Evolutionary conservation across 2,113 vertebrate genomes (phyloP).

Genomic region (Maccullochella peelii): DNA sequence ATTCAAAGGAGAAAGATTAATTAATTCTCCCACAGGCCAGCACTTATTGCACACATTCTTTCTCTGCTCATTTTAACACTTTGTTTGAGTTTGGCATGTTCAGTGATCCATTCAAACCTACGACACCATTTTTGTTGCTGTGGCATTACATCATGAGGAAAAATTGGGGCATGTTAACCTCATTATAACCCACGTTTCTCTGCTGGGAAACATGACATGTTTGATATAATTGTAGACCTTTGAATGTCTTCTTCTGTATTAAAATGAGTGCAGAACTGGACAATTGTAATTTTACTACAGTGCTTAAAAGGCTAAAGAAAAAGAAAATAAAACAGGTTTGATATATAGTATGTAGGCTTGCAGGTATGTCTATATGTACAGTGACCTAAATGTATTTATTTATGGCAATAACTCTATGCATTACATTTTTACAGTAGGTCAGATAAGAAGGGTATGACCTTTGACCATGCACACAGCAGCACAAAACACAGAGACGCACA

Average conservation of each 20-base stretch:
- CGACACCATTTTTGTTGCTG: constrained; percentile 30
- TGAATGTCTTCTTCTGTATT: constrained; percentile 17
- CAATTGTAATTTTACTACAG: background rate
- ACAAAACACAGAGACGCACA: constrained; percentile 11
- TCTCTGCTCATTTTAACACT: background rate
- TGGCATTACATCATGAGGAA: constrained; percentile 55
- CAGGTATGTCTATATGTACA: background rate
- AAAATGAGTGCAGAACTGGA: constrained; percentile 17
- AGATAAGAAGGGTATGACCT: constrained; percentile 7
- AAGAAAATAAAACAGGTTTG: constrained; percentile 16
- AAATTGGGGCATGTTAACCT: constrained; percentile 39
- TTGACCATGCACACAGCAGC: background rate
- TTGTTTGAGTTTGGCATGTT: background rate
- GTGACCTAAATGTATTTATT: constrained; percentile 2
- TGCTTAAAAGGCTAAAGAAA: background rate
- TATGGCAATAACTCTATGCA: background rate
- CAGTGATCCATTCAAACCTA: constrained; percentile 18
- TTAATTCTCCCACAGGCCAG: background rate
- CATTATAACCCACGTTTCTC: constrained; percentile 44
- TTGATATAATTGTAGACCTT: constrained; percentile 33
- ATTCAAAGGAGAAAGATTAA: background rate
- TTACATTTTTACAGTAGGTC: background rate
- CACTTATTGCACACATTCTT: background rate
- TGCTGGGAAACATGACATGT: constrained; percentile 22
- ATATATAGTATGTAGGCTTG: background rate